These are phyloP conservation scores for Plagodis dolabraria DNA, from an alignment of 2,888 invertebrate genomes.

Conservation along the genomic window DNA sequence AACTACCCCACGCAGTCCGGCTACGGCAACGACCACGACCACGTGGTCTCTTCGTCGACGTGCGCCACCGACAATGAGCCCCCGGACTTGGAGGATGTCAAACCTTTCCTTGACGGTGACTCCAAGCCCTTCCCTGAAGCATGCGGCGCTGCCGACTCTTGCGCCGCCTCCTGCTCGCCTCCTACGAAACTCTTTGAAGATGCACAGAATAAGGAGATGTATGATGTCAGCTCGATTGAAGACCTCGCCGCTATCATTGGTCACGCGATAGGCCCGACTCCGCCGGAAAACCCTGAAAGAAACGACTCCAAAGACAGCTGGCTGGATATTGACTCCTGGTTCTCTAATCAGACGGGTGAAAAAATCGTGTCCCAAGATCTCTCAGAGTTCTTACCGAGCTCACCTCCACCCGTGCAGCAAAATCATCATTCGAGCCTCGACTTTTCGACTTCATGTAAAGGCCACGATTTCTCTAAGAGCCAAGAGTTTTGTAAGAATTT, in stretches of 20 bases:
- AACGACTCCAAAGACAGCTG: slow-evolving; percentile 91
- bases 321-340: slow-evolving; percentile 96
- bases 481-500: slow-evolving; percentile 80
- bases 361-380: slow-evolving; percentile 88
- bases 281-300: slow-evolving; percentile 89
- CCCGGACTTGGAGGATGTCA: slow-evolving; percentile 85
- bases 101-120: slow-evolving; percentile 85
- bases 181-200: slow-evolving; percentile 80
- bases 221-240: slow-evolving; percentile 91
- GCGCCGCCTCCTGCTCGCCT: slow-evolving; percentile 80
- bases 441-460: slow-evolving; percentile 67
- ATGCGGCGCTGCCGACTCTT: slow-evolving; percentile 86
- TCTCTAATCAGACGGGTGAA: slow-evolving; percentile 89
- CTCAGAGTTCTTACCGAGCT: slow-evolving; percentile 87
- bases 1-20: slow-evolving; percentile 87
- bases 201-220: slow-evolving; percentile 84
- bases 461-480: slow-evolving; percentile 74
- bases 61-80: slow-evolving; percentile 88
- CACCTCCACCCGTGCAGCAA: slow-evolving; percentile 84
- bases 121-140: slow-evolving; percentile 79
- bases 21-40: slow-evolving; percentile 87
- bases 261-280: slow-evolving; percentile 93
- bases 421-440: slow-evolving; percentile 81
- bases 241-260: slow-evolving; percentile 95
- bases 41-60: slow-evolving; percentile 89